Evolutionary conservation across 2,113 vertebrate species (phyloP), one percentile per base, ranked within the genome.

Genomic region (Nycticryphes semicollaris): DNA sequence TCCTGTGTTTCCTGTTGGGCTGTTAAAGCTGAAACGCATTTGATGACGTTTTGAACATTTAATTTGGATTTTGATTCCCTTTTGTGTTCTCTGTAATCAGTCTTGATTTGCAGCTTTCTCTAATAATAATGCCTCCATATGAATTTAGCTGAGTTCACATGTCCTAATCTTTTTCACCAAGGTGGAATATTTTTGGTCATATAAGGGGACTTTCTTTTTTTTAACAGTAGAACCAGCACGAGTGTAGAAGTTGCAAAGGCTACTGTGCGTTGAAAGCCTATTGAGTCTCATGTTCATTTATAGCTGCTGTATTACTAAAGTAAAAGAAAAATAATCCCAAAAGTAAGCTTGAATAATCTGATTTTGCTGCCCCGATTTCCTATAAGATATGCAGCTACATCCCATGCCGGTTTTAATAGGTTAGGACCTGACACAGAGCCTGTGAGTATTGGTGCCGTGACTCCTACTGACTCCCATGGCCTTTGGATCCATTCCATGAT

Each of bases 341-440:
- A 91, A 83, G 16, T 54, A 75, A 64, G 6, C 41, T 90, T 59
- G 59, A 73, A 53, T 56, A 35, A 41, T 84, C 54, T 41, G 37
- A 59, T 87, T 2, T 10, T 62, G 53, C 84, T 79, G 53, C 54
- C 60, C 48, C 0, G 7, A 41, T 60, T 67, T 96, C 1, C 0
- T 43, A 7, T 15, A 64, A 91, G 92, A 94, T 76, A 91, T 0
- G 20, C 50, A 89, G 66, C 6, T 69, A 43, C 84, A 94, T 54
- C 67, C 66, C 41, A 21, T 66, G 87, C 69, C n/a, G 37, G 83
- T 75, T 82, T 69, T 84, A 81, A 62, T 89, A 82, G 56, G 94
- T 96, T 84, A 48, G 63, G 78, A 69, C 86, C 74, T 82, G 92
- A 91, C 82, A 76, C 57, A 33, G 41, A 92, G 54, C 51, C 73